These are phyloP conservation scores for Halichoerus grypus DNA, from an alignment of 2,113 vertebrate species.

Conservation along the genomic window DNA sequence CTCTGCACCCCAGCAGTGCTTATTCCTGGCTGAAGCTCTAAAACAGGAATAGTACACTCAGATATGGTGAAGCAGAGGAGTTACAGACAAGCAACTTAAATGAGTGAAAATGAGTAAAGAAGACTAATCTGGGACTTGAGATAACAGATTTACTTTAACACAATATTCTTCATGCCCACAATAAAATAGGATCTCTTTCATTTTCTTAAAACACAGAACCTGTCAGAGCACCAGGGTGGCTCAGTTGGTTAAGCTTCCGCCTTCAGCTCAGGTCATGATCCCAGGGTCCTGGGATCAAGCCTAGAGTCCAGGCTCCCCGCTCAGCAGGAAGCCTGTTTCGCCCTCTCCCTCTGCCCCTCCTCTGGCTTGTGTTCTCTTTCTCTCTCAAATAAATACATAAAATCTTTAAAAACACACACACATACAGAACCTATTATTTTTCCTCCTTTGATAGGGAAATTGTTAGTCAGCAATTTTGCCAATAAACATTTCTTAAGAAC, in stretches of 20 bases:
- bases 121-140: background rate
- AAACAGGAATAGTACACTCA: background rate
- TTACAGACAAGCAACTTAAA: background rate
- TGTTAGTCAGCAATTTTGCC: background rate
- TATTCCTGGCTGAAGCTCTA: background rate
- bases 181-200: background rate
- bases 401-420: too few species aligned
- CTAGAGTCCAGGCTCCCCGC: too few species aligned
- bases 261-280: background rate
- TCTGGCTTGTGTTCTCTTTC: background rate
- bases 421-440: background rate
- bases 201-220: background rate
- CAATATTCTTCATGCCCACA: background rate
- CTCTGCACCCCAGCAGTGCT: background rate
- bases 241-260: background rate
- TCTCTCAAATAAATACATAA: too few species aligned
- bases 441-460: background rate
- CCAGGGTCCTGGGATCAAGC: background rate
- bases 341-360: background rate
- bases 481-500: background rate
- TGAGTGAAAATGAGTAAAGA: background rate
- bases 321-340: background rate
- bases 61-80: background rate
- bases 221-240: background rate
- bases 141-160: background rate